phyloP scores from a whole-genome alignment of 2,888 invertebrate species.

The Lathronympha strigana region DNA sequence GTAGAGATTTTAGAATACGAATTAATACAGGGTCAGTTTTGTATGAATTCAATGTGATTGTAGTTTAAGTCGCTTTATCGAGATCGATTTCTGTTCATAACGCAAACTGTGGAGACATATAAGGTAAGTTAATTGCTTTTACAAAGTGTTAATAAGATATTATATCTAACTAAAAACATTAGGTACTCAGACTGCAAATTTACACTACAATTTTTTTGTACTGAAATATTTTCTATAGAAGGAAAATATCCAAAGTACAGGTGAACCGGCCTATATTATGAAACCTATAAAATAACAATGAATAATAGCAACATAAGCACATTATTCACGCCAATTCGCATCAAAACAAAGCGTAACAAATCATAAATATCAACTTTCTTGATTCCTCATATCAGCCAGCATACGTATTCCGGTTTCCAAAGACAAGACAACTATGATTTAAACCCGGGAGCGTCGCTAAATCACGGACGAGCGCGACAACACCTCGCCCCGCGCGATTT shows the following conservation, averaged over 20 bases:
- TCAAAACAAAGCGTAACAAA: conserved; percentile 66
- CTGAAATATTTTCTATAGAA: neutral
- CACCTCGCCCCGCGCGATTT: conserved; percentile 75
- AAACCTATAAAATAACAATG: conserved; percentile 39
- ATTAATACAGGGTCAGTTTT: conserved; percentile 84
- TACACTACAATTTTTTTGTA: neutral
- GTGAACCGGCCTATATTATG: neutral
- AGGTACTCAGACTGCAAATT: too few relatives aligned
- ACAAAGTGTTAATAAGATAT: neutral
- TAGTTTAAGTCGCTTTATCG: conserved; percentile 79
- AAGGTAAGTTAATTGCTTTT: conserved; percentile 64
- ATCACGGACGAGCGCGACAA: conserved; percentile 78
- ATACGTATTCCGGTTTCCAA: conserved; percentile 66
- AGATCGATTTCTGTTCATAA: conserved; percentile 73
- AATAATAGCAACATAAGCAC: conserved; percentile 46
- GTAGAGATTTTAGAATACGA: conserved; percentile 78
- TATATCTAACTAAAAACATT: neutral
- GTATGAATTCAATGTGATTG: conserved; percentile 84
- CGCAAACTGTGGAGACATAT: conserved; percentile 71
- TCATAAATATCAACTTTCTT: conserved; percentile 62
- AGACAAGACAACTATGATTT: conserved; percentile 74
- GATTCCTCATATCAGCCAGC: conserved; percentile 61
- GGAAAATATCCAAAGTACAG: neutral
- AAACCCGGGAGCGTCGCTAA: conserved; percentile 71
- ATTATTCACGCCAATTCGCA: conserved; percentile 42